Evolutionary conservation across 2,113 vertebrate genomes (phyloP).

Genomic region (Alces alces): DNA sequence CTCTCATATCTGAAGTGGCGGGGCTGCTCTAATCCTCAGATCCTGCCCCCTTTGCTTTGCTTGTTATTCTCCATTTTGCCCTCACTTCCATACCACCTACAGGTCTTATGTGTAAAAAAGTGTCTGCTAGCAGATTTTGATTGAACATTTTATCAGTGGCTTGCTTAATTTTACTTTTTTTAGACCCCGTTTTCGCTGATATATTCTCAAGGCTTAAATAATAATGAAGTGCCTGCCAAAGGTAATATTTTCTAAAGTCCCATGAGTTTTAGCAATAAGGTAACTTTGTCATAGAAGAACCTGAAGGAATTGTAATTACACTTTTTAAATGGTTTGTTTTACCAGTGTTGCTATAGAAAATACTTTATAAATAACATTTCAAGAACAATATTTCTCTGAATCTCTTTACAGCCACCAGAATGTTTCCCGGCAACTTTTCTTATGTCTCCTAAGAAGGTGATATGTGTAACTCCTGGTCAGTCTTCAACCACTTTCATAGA

Average conservation of each 20-base stretch:
- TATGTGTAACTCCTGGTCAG: neutral
- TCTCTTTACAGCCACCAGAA: neutral
- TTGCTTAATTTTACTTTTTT: neutral
- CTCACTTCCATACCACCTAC: neutral
- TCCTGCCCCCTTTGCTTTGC: neutral
- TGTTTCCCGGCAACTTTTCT: neutral
- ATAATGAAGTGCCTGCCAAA: neutral
- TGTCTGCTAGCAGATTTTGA: neutral
- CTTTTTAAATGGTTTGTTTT: conserved; percentile 12
- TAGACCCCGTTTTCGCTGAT: neutral
- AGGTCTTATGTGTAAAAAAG: neutral
- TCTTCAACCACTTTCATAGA: neutral
- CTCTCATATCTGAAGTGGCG: neutral
- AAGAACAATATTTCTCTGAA: neutral
- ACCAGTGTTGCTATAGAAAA: conserved; percentile 33
- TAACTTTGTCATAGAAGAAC: neutral
- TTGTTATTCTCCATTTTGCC: neutral
- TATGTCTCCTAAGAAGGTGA: neutral
- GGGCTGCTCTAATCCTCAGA: neutral
- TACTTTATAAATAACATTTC: conserved; percentile 33
- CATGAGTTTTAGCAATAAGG: neutral
- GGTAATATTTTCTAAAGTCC: neutral
- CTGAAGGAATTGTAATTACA: neutral
- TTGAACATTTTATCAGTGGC: neutral
- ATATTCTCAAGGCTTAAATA: neutral